Base-by-base conservation (phyloP, 2,888 invertebrate genomes). In the Eilema griseolum region DNA sequence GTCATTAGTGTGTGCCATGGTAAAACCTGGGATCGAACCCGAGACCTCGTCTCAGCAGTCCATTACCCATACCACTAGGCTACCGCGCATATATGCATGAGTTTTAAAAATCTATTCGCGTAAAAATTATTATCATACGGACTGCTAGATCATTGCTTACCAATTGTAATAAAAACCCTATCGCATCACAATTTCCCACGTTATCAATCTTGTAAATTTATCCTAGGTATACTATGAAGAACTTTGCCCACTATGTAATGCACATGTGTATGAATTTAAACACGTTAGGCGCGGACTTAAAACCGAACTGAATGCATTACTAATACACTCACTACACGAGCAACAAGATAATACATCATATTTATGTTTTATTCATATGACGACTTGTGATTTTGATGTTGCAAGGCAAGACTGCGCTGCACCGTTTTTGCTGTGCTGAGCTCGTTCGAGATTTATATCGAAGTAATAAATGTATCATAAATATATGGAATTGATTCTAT, bases 361-460 rank as follows among this genome's bases (percentile, higher is more conserved):
- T 84, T 82, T 81, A 91, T 93, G 90, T 90, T 86, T 93, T 90
- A 93, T 94, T 93, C 91, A 94, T 93, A 85, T 82, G 88, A 89
- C 87, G 88, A 91, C 90, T 88, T 86, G 88, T 85, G 88, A 89
- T 90, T 90, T 91, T 87, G 89, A 91, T 93, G 92, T 93, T 86
- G 93, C 86, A 92, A 93, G 84, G 78, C 81, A 75, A 78, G 78
- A 73, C 77, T 65, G 70, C 71, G 67, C 69, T 68, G 78, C 72
- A 78, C 72, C 71, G 89, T 92, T 92, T 91, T 92, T 92, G 88
- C 87, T 78, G 72, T 71, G n/a, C n/a, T n/a, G 75, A 67, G 31
- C 71, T 60, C 82, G 83, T 72, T 80, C 79, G 77, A 86, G 86
- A 90, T 90, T 89, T 88, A 87, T 86, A 87, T 85, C 85, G 72